phyloP scores from a whole-genome alignment of 2,113 vertebrate species.

The Saguinus midas region DNA sequence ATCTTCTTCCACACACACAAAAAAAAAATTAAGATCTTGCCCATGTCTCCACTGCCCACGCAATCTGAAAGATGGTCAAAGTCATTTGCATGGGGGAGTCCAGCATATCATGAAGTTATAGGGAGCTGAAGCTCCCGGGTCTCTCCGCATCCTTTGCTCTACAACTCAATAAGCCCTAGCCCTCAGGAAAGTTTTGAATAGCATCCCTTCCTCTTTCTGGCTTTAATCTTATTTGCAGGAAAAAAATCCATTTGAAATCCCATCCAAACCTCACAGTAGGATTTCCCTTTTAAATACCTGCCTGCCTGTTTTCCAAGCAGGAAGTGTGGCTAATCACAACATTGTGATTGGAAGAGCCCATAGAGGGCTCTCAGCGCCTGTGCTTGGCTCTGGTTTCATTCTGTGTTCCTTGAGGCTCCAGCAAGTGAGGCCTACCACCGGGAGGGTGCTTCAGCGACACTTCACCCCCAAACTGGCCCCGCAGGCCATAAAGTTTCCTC shows the following conservation, averaged over 20 bases:
- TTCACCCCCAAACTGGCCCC: background rate
- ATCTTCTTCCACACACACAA: background rate
- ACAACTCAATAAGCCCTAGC: background rate
- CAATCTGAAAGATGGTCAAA: background rate
- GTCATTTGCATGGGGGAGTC: background rate
- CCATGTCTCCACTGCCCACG: rapidly evolving
- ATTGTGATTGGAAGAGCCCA: conserved; percentile 26
- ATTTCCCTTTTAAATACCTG: conserved; percentile 55
- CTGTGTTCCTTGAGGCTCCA: background rate
- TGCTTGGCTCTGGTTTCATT: conserved; percentile 4
- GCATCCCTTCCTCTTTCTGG: background rate
- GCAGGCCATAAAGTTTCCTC: rapidly evolving
- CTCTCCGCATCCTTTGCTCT: background rate
- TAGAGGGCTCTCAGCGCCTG: background rate
- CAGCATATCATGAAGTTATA: background rate
- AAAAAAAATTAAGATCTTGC: background rate
- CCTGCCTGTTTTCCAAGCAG: conserved; percentile 59
- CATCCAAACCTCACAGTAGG: conserved; percentile 16
- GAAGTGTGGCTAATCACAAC: conserved; percentile 61
- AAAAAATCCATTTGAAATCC: conserved; percentile 43
- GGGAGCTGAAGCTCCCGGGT: background rate
- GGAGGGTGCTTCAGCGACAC: background rate
- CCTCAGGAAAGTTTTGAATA: background rate
- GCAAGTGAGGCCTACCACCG: background rate
- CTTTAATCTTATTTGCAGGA: background rate